Conservation (phyloP, 2,888 invertebrate species). For the Xestia rhomboidea region DNA sequence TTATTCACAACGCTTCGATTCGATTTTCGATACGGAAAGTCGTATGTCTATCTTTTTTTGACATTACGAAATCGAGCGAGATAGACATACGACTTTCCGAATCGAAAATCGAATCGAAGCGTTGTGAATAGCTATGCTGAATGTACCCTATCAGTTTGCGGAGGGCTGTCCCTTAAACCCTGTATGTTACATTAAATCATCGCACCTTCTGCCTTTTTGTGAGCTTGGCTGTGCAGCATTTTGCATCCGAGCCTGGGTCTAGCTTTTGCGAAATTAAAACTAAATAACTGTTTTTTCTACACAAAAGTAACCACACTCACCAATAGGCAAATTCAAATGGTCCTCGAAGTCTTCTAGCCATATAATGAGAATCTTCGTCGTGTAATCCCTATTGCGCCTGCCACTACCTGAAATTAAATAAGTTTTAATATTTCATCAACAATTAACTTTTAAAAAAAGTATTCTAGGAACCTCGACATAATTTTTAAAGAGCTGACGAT, state of each 20-base stretch:
- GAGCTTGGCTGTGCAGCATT: neutral
- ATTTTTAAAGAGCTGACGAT: neutral
- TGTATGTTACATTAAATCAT: neutral
- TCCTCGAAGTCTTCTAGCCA: constrained; percentile 99
- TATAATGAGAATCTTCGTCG: constrained; percentile 96
- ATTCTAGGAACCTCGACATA: neutral
- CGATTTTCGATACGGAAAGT: too few species aligned
- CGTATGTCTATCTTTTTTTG: too few species aligned
- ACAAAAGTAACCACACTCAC: constrained; percentile 86
- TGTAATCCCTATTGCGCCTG: constrained; percentile 89
- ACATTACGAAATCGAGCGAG: too few species aligned
- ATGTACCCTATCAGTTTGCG: too few species aligned
- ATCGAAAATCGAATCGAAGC: too few species aligned
- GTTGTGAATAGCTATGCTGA: too few species aligned
- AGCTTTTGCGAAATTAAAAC: neutral
- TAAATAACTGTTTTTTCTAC: neutral
- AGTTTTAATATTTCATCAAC: neutral
- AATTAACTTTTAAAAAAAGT: neutral
- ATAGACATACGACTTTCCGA: too few species aligned
- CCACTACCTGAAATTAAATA: constrained; percentile 80
- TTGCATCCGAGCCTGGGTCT: neutral
- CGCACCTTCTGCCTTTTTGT: neutral
- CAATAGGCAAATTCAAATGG: constrained; percentile 95
- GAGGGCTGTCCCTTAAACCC: too few species aligned
- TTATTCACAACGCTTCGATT: too few species aligned